These are phyloP conservation scores for Eustalomyia histrio DNA, from an alignment of 2,888 invertebrate genomes.

Conservation along the genomic window DNA sequence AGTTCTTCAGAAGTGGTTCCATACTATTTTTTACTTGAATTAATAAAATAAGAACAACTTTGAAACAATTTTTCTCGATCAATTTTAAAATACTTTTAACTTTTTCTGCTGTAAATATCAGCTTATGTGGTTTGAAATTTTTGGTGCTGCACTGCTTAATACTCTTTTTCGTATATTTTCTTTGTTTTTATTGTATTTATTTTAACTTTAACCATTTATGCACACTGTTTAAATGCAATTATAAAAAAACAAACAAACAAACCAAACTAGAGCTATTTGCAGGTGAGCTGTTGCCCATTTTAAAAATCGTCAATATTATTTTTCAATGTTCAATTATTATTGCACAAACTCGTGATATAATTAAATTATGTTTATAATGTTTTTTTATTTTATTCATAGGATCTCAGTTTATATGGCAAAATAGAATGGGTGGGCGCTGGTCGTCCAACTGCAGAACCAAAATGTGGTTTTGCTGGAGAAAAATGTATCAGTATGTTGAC, in stretches of 20 bases:
- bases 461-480: constrained; percentile 94
- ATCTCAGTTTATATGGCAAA: constrained; percentile 85
- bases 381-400: constrained; percentile 80
- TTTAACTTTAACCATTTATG: constrained; percentile 8
- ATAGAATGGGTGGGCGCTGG: constrained; percentile 88
- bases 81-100: not conserved
- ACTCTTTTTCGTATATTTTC: constrained; percentile 2
- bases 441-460: constrained; percentile 91
- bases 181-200: not conserved
- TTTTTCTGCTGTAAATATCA: not conserved
- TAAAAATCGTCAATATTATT: not conserved
- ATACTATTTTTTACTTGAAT: too few species aligned
- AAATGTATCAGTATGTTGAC: constrained; percentile 91
- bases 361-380: not conserved
- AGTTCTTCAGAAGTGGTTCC: too few species aligned
- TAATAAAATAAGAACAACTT: too few species aligned
- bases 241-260: too few species aligned
- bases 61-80: too few species aligned
- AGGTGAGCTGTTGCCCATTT: constrained; percentile 41
- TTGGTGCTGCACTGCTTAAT: constrained; percentile 18
- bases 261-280: constrained; percentile 37
- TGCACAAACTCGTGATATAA: not conserved
- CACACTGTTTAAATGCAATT: constrained; percentile 13
- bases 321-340: constrained; percentile 21
- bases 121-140: constrained; percentile 7